Conservation (phyloP, 1,140 invertebrate species). For the Orius insidiosus region DNA sequence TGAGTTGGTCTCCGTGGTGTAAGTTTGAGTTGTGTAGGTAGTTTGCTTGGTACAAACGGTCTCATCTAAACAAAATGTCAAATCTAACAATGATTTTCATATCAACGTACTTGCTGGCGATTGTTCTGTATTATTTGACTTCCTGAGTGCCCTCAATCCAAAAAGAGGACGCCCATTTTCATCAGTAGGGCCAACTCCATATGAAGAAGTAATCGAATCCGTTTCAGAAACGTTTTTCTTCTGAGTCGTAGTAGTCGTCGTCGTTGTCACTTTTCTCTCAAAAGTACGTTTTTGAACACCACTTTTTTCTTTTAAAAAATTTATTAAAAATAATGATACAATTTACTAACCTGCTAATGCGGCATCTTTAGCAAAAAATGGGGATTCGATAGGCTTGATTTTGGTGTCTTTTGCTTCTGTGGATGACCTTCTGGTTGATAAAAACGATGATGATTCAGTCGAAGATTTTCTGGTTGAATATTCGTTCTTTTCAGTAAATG, state of each 20-base stretch:
- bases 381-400: too few relatives aligned
- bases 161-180: constrained; percentile 58
- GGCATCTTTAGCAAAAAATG: too few relatives aligned
- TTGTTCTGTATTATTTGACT: constrained; percentile 35
- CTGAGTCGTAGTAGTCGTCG: constrained; percentile 9
- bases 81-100: background rate
- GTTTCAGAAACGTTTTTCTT: constrained; percentile 25
- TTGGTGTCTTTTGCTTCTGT: too few relatives aligned
- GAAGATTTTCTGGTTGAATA: too few relatives aligned
- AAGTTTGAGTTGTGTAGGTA: constrained; percentile 19
- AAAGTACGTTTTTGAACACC: too few relatives aligned
- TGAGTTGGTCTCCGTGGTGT: background rate
- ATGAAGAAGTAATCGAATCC: constrained; percentile 57
- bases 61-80: background rate
- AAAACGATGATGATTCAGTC: too few relatives aligned
- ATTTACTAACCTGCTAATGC: too few relatives aligned
- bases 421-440: too few relatives aligned
- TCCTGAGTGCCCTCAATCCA: constrained; percentile 50
- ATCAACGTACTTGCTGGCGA: constrained; percentile 27
- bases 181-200: constrained; percentile 62
- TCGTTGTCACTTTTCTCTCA: background rate
- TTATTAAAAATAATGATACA: too few relatives aligned
- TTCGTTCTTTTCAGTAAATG: too few relatives aligned
- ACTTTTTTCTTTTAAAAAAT: too few relatives aligned
- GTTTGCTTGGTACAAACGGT: background rate